Percentiles rank a stretch among this genome's conserved stretches.
phyloP scores from a whole-genome alignment of 2,113 vertebrate genomes.

The Entelurus aequoreus region DNA sequence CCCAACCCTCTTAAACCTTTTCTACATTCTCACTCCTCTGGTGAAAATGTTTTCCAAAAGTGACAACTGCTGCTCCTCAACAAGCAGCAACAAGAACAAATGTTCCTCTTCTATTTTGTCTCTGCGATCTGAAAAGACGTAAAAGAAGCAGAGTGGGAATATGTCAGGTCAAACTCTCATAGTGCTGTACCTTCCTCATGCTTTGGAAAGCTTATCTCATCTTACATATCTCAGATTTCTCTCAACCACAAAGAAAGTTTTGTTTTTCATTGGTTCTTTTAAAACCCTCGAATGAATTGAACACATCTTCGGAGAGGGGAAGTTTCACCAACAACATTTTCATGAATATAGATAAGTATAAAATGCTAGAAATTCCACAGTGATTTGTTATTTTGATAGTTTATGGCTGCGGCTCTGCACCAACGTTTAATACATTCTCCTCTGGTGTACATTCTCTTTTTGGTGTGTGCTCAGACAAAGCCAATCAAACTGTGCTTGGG shows the following conservation, averaged over 20 bases:
- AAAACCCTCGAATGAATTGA: conserved; percentile 8
- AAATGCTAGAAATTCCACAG: background rate
- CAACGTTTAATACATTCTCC: background rate
- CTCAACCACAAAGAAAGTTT: conserved; percentile 29
- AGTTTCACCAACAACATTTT: conserved; percentile 7
- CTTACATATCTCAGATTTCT: conserved; percentile 41
- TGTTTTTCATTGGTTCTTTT: conserved; percentile 28
- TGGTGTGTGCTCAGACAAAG: too few relatives aligned
- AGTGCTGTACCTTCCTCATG: conserved; percentile 29
- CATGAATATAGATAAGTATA: background rate
- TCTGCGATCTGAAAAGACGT: conserved; percentile 12
- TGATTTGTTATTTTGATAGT: background rate
- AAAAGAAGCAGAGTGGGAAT: background rate
- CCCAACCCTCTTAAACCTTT: conserved; percentile 4
- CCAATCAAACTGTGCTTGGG: too few relatives aligned
- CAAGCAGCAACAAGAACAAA: conserved; percentile 2
- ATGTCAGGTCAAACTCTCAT: conserved; percentile 45
- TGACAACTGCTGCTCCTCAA: background rate
- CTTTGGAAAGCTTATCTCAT: conserved; percentile 43
- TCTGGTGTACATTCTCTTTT: too few relatives aligned
- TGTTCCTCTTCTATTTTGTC: conserved; percentile 3
- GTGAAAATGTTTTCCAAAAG: background rate
- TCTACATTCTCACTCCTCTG: conserved; percentile 6
- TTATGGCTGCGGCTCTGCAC: background rate
- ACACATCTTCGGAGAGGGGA: background rate